Evolutionary conservation across 2,797 vertebrate genomes (phyloP), one percentile per base, ranked within the genome.

Genomic region (Pteropus rufus): DNA sequence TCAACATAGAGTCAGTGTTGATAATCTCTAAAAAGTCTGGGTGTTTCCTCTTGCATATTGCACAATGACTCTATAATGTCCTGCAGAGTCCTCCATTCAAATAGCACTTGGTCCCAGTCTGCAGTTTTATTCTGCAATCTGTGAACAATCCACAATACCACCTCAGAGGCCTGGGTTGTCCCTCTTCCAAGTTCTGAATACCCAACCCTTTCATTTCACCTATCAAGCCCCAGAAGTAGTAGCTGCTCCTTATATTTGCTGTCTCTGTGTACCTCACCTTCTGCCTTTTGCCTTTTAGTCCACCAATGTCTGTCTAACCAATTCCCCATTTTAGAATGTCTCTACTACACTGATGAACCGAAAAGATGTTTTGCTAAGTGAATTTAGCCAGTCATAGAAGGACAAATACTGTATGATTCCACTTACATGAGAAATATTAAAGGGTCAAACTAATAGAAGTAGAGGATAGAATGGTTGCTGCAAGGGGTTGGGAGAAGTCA

Each of bases 71-170:
- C 19, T 56, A 6, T 39, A 31, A 54, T 54, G 14, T 1, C 18
- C 18, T 9, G 24, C 49, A 56, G 46, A 39, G 44, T 21, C 3
- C 36, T 31, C 36, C 36, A 14, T 34, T 11, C 36, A 3, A 44
- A 49, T 9, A 24, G 29, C 15, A 2, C 3, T 5, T 0, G 10
- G 36, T 44, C 31, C 29, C 39, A 6, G 15, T 26, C 49, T 26
- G 4, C 36, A 10, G 21, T 41, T 56, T 26, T 36, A 21, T 34
- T 3, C 19, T 3, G 10, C 0, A 18, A 21, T 24, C 3, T 23
- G 24, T 21, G 15, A 39, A 4, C 56, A n/a, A 76, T 11, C 62
- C 3, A 19, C 39, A 3, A 15, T 26, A 14, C 19, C 14, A 1
- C 58, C 9, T 60, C 58, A 23, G 58, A n/a, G 31, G 21, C 18